phyloP scores from a whole-genome alignment of 2,113 vertebrate species.

The Pteronura brasiliensis region DNA sequence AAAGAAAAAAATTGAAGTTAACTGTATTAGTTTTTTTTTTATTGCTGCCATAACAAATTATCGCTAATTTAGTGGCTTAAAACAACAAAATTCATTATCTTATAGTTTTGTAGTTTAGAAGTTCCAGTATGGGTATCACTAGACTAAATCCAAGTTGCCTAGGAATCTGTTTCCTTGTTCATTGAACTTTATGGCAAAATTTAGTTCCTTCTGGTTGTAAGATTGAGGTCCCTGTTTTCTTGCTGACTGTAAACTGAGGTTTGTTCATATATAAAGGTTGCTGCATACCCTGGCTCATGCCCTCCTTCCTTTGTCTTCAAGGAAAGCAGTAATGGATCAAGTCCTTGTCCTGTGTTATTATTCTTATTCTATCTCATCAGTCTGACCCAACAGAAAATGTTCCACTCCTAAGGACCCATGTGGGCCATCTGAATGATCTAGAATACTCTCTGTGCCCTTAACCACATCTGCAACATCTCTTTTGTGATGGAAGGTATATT shows the following conservation, averaged over 20 bases:
- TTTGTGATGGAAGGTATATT: not conserved
- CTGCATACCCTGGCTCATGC: not conserved
- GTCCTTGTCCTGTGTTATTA: not conserved
- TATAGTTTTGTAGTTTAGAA: not conserved
- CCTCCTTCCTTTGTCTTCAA: not conserved
- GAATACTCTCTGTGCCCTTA: not conserved
- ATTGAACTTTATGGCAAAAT: not conserved
- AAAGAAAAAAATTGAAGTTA: not conserved
- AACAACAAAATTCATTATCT: not conserved
- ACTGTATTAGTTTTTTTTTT: not conserved
- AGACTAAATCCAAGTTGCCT: not conserved
- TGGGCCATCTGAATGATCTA: not conserved
- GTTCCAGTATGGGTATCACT: not conserved
- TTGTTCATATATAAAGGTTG: not conserved
- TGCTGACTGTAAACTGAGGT: not conserved
- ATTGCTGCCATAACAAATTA: not conserved
- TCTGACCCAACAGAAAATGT: not conserved
- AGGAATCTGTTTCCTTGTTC: not conserved
- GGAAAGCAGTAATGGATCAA: not conserved
- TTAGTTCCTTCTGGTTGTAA: not conserved
- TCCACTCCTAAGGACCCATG: too few species aligned
- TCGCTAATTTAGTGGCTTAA: not conserved
- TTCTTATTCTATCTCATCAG: not conserved
- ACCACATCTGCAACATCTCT: not conserved
- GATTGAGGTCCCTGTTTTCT: not conserved